Conservation (phyloP, 2,888 invertebrate genomes). For the Drosophila dives region DNA sequence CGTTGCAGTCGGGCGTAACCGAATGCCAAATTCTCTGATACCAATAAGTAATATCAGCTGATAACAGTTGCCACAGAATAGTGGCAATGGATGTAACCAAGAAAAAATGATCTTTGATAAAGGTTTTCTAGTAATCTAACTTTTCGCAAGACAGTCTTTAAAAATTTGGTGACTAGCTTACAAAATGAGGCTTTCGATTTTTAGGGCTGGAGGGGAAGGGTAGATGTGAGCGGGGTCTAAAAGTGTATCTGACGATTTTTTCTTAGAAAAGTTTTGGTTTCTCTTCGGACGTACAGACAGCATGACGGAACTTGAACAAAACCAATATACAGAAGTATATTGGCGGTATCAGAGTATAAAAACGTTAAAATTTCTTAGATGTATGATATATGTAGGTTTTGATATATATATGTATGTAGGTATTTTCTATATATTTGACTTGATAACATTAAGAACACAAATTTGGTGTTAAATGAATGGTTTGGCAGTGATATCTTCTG, state of each 20-base stretch:
- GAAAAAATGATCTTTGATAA: background rate
- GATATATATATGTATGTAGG: constrained; percentile 8
- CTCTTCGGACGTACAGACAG: background rate
- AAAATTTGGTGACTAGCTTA: background rate
- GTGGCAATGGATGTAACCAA: background rate
- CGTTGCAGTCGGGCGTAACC: constrained; percentile 10
- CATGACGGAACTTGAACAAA: background rate
- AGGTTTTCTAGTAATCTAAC: background rate
- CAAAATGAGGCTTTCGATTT: background rate
- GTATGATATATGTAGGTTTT: constrained; percentile 8
- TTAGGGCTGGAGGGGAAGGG: background rate
- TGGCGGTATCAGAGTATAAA: background rate
- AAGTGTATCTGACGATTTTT: background rate
- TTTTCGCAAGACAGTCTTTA: background rate
- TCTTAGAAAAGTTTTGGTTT: background rate
- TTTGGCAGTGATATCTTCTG: constrained; percentile 41
- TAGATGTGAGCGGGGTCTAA: background rate
- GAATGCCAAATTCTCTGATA: background rate
- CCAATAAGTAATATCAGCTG: constrained; percentile 3
- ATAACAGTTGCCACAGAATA: background rate
- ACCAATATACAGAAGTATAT: background rate
- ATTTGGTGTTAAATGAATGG: constrained; percentile 13
- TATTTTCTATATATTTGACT: constrained; percentile 11
- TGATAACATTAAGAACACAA: constrained; percentile 9
- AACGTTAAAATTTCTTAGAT: constrained; percentile 8